Evolutionary conservation across 2,888 invertebrate species (phyloP).

Genomic region (Tachystola acroxantha): DNA sequence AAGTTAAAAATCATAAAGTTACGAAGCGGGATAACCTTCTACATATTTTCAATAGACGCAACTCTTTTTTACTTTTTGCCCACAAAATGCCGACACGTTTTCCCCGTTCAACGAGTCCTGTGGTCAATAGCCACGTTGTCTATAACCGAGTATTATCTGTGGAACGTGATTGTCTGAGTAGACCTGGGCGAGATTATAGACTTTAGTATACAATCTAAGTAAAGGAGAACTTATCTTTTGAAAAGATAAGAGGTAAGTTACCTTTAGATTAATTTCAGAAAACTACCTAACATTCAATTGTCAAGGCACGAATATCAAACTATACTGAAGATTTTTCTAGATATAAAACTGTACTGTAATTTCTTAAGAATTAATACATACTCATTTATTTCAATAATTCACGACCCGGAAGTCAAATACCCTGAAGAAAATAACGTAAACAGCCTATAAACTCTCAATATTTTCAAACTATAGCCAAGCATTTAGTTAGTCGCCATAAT

Average conservation of each 20-base stretch:
- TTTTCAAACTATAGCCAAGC: slow-evolving; percentile 16
- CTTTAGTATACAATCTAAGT: slow-evolving; percentile 22
- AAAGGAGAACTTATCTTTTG: too few species aligned
- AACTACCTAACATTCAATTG: too few species aligned
- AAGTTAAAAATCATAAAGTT: too few species aligned
- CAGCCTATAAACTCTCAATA: background rate
- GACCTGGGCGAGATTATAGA: slow-evolving; percentile 25
- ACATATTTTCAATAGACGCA: too few species aligned
- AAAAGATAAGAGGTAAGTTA: too few species aligned
- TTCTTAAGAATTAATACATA: too few species aligned
- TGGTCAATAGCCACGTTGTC: slow-evolving; percentile 8
- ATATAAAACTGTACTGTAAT: too few species aligned
- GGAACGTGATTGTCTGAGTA: slow-evolving; percentile 24
- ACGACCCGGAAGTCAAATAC: slow-evolving; percentile 1
- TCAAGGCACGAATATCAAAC: too few species aligned
- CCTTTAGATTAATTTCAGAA: too few species aligned
- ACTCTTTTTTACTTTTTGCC: slow-evolving; percentile 14
- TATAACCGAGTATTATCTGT: slow-evolving; percentile 26
- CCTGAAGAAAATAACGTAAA: slow-evolving; percentile 1
- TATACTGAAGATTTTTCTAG: too few species aligned
- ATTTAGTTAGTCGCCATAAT: slow-evolving; percentile 46
- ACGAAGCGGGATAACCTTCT: too few species aligned
- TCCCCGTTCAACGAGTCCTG: slow-evolving; percentile 20
- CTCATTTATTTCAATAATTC: too few species aligned
- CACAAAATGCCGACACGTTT: slow-evolving; percentile 26